Evolutionary conservation across 2,113 vertebrate genomes (phyloP).

Genomic region (Pachycephala philippinensis): DNA sequence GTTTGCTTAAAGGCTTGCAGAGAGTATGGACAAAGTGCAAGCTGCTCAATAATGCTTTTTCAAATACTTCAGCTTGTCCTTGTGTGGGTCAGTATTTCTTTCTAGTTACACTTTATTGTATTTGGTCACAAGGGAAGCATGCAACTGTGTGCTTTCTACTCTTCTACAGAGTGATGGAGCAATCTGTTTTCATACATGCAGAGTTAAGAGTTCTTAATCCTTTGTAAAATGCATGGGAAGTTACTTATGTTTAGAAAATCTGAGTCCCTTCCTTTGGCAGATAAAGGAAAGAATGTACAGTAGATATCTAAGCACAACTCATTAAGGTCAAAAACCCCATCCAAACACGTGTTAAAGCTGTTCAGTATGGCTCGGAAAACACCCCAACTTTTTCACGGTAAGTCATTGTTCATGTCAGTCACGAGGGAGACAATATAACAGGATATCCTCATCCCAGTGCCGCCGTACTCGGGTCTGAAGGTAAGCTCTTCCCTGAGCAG

Average conservation of each 20-base stretch:
- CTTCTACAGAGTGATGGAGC: background rate
- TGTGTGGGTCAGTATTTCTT: conserved; percentile 3
- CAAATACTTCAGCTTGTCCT: conserved; percentile 42
- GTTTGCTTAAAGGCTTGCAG: conserved; percentile 53
- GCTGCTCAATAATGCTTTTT: conserved; percentile 15
- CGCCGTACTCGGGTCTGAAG: fast-evolving
- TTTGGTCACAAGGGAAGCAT: conserved; percentile 20
- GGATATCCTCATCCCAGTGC: too few relatives aligned
- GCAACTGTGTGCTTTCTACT: background rate
- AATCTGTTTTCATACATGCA: background rate
- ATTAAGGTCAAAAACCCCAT: fast-evolving
- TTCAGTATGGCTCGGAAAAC: background rate
- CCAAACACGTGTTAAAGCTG: background rate
- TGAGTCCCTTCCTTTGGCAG: background rate
- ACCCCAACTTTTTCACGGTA: background rate
- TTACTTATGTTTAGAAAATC: background rate
- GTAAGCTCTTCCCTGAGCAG: background rate
- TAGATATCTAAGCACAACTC: background rate
- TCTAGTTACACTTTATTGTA: conserved; percentile 57
- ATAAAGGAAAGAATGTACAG: background rate
- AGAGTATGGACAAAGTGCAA: conserved; percentile 56
- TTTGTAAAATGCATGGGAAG: background rate
- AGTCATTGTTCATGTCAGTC: background rate
- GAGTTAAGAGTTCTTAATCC: background rate
- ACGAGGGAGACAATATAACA: fast-evolving